Percentiles rank a stretch among this genome's conserved stretches.
phyloP scores from a whole-genome alignment of 2,888 invertebrate genomes.

The Scotopteryx bipunctaria region DNA sequence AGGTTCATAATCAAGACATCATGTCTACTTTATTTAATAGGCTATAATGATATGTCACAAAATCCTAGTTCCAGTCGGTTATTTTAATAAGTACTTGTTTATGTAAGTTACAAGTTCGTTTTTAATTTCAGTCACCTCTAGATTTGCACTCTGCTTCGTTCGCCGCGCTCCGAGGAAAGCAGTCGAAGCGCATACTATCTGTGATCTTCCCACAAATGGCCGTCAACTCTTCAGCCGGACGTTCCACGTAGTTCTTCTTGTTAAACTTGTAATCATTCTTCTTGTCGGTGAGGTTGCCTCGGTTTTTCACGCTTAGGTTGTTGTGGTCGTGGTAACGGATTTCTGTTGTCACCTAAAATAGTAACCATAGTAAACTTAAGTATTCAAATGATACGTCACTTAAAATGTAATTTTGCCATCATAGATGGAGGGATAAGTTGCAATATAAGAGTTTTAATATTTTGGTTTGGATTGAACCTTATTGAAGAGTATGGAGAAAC shows the following conservation, averaged over 20 bases:
- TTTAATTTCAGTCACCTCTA: slow-evolving; percentile 76
- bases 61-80: too few species aligned
- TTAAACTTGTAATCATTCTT: slow-evolving; percentile 46
- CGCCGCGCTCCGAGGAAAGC: slow-evolving; percentile 84
- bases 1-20: too few species aligned
- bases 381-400: too few species aligned
- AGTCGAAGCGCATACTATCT: slow-evolving; percentile 85
- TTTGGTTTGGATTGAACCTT: slow-evolving; percentile 1
- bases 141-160: slow-evolving; percentile 81
- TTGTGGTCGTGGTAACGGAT: slow-evolving; percentile 79
- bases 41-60: too few species aligned
- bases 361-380: too few species aligned
- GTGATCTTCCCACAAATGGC: slow-evolving; percentile 72
- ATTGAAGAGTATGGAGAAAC: background rate
- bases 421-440: too few species aligned
- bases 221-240: slow-evolving; percentile 54
- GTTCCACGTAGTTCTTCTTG: slow-evolving; percentile 59
- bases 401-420: too few species aligned
- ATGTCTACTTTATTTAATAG: too few species aligned
- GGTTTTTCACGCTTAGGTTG: slow-evolving; percentile 77
- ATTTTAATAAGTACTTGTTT: too few species aligned
- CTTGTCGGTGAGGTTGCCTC: slow-evolving; percentile 60
- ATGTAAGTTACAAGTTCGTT: too few species aligned
- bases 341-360: slow-evolving; percentile 55
- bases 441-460: too few species aligned